Conservation (phyloP, 2,888 invertebrate species). For the Netelia inedita region DNA sequence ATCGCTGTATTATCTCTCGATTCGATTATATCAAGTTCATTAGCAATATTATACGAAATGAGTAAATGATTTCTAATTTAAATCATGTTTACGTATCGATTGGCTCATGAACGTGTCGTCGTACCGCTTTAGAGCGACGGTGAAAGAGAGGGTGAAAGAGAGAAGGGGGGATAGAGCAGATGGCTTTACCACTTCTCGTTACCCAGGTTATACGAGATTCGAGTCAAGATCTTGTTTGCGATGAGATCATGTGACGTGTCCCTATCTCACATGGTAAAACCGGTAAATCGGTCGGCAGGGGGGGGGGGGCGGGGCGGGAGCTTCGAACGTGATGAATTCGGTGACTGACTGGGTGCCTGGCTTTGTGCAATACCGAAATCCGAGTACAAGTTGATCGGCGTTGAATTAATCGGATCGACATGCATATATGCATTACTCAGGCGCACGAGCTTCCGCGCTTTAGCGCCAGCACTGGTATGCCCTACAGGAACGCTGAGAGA, state of each 20-base stretch:
- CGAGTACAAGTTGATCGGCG: constrained; percentile 42
- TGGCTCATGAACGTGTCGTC: not conserved
- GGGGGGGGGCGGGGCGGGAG: not conserved
- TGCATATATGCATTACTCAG: constrained; percentile 42
- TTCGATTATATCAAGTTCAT: not conserved
- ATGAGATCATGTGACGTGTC: constrained; percentile 39
- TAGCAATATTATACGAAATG: not conserved
- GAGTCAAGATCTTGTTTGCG: constrained; percentile 50
- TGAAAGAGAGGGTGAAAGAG: not conserved
- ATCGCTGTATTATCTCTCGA: too few species aligned
- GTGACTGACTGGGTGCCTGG: constrained; percentile 24
- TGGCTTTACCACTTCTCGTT: not conserved
- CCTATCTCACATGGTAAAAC: constrained; percentile 5
- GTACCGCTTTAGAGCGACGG: not conserved
- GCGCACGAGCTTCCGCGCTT: constrained; percentile 7
- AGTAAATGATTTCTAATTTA: not conserved
- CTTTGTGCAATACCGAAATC: constrained; percentile 47
- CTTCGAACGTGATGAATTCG: constrained; percentile 10
- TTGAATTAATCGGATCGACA: constrained; percentile 55
- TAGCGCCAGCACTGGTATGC: constrained; percentile 6
- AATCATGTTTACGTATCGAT: not conserved
- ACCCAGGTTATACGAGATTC: constrained; percentile 24
- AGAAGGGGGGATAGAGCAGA: too few species aligned
- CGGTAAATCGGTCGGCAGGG: not conserved
- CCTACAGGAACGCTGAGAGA: not conserved